Evolutionary conservation across 2,113 vertebrate genomes (phyloP).

Genomic region (Oryzias javanicus): DNA sequence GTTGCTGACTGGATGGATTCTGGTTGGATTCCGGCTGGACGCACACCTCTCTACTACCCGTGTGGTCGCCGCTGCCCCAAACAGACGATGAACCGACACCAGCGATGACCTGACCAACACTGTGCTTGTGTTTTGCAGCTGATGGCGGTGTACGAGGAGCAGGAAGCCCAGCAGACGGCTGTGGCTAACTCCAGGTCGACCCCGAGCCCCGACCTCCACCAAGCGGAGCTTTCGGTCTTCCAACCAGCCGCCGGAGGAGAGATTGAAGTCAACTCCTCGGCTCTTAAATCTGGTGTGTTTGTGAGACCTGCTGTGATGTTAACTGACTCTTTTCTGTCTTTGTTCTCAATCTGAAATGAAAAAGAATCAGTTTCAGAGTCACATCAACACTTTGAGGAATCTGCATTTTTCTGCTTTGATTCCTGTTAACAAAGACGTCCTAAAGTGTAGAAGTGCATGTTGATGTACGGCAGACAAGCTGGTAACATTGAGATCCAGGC

Average conservation of each 20-base stretch:
- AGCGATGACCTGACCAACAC: not conserved
- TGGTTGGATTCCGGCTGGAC: too few relatives aligned
- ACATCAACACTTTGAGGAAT: too few relatives aligned
- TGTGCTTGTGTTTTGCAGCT: slow-evolving; percentile 74
- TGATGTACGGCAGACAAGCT: not conserved
- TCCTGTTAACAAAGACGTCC: too few relatives aligned
- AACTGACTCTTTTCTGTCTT: too few relatives aligned
- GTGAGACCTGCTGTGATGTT: too few relatives aligned
- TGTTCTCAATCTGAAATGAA: too few relatives aligned
- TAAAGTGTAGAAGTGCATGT: too few relatives aligned
- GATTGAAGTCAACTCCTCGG: slow-evolving; percentile 93
- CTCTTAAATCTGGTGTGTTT: slow-evolving; percentile 85
- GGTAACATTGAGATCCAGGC: slow-evolving; percentile 19
- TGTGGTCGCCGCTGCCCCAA: too few relatives aligned
- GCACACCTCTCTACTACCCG: too few relatives aligned
- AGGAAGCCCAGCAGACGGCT: slow-evolving; percentile 81
- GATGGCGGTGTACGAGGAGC: slow-evolving; percentile 94
- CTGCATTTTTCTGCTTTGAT: too few relatives aligned
- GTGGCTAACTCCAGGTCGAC: slow-evolving; percentile 57
- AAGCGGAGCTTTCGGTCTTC: slow-evolving; percentile 86
- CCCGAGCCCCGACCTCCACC: slow-evolving; percentile 86
- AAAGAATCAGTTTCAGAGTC: too few relatives aligned
- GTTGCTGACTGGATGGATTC: too few relatives aligned
- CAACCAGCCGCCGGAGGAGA: slow-evolving; percentile 90
- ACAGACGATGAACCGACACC: not conserved